Base-by-base conservation (phyloP, 2,888 invertebrate genomes). In the Meganola albula region DNA sequence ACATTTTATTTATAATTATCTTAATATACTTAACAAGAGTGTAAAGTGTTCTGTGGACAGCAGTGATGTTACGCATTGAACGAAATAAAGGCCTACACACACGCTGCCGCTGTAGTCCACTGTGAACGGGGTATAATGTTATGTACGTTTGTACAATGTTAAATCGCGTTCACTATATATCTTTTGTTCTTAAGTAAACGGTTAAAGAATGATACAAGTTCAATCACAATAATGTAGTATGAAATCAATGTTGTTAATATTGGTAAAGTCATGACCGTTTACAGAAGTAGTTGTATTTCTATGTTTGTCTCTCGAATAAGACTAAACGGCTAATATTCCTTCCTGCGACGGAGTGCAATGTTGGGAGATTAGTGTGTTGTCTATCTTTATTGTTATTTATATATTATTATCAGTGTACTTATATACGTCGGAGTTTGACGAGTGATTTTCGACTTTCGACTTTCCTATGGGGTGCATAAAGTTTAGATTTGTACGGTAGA, bases 381-480 rank as follows among this genome's bases (percentile, higher is more conserved):
- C 37, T 46, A 48, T 41, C 44, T 43, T 46, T 51, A 53, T 46
- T 41, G 37, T 49, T 49, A 44, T 48, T 46, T 43, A 45, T 52
- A 55, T 53, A 49, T 47, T 51, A 49, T 45, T 50, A 56, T 43
- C 46, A 41, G 50, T 41, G 44, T 46, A 52, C 42, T 42, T 50
- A 20, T 7, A n/a, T 3, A 41, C 40, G 29, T 50, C 42, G 38
- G 32, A 39, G 39, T 49, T 31, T 38, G 44, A 50, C 53, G 57
- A 52, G 53, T 45, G 52, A 56, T 51, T 58, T 51, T 58, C 53
- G 58, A 58, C 52, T 58, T 51, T 58, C 53, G 58, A 58, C 57
- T 58, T 59, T 65, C 64, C 63, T 55, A 53, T 56, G 54, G 51
- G 63, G 60, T 57, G 63, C 62, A 52, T 62, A 53, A 7, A 49